Evolutionary conservation across 2,888 invertebrate species (phyloP), one percentile per base, ranked within the genome.

Genomic region (Drosophila paucipuncta): DNA sequence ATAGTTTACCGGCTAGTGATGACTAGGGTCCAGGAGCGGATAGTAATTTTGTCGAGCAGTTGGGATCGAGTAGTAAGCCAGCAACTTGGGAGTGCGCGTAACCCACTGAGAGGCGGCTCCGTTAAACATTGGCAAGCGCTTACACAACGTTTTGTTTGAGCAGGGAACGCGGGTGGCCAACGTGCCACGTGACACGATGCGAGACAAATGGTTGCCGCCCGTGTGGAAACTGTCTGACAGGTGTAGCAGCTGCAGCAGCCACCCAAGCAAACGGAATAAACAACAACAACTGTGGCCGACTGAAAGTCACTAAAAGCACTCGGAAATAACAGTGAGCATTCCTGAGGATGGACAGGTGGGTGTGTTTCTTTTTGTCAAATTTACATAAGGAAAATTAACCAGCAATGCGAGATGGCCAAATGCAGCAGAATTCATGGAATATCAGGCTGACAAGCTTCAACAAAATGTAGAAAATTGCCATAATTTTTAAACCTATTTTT

Each of bases 361-460:
- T 18, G 5, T 28, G 6, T 25, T 37, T 16, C 28, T 28, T 47
- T 4, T 33, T 54, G 3, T 67, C 59, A 68, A 84, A 85, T 85
- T 89, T 85, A 84, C 89, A 85, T 85, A 89, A 75, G 78, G 84
- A 80, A 85, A 85, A 86, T 85, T 84, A 86, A 85, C 73, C 84
- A 73, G 80, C 84, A 85, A 84, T 78, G 76, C 64, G 74, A 82
- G 71, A 80, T 61, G 63, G 55, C n/a, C 55, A 28, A 65, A 49
- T 72, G 49, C 59, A 76, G 25, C 55, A 52, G 28, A 39, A 61
- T 30, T n/a, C 4, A 13, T 18, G 2, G 16, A n/a, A 43, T 35
- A 30, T 0, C 47, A 22, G 9, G 16, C 16, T 13, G 22, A 43
- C 25, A 22, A 41, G n/a, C 28, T 60, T 43, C 6, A 43, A 22